Evolutionary conservation across 2,888 invertebrate species (phyloP), one percentile per base, ranked within the genome.

Genomic region (Boloria selene): DNA sequence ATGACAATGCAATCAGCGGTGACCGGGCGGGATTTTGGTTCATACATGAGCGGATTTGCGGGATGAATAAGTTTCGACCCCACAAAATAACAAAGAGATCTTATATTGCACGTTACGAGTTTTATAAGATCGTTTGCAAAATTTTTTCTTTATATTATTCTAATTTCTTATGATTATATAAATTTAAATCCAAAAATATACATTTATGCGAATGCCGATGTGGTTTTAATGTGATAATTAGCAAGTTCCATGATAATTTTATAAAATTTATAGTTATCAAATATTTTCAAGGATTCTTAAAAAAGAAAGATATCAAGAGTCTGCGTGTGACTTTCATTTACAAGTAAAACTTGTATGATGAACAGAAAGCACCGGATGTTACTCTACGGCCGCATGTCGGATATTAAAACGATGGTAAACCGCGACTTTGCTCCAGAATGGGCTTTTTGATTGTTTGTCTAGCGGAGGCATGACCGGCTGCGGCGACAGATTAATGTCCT

Each of bases 1-100:
- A 91, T 90, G 92, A 91, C 92, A 91, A 90, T 89, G 92, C 92
- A 91, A 91, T 92, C 91, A 91, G 86, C 90, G 91, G 88, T 91
- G 92, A 92, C 92, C 92, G 88, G 81, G 85, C 86, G 85, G 91
- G 92, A 90, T 91, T 38, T 92, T 91, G 86, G 83, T 86, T 90
- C 90, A 88, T 90, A 91, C 92, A 91, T 90, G 91, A 89, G 82
- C 88, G 91, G 92, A 90, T 91, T 91, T 92, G 86, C 85, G 82
- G 90, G 91, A 90, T 91, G 90, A 90, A 92, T 91, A 91, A 90
- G 91, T 91, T 92, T 89, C 85, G 86, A 88, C 91, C 91, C 91
- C 88, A 88, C 88, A 87, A 85, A 87, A 92, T 88, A 92, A 90
- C 90, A 89, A 84, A 86, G 82, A 85, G 81, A 84, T 82, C 83